Conservation (phyloP, 1,140 invertebrate genomes). For the Mylabris phalerata region DNA sequence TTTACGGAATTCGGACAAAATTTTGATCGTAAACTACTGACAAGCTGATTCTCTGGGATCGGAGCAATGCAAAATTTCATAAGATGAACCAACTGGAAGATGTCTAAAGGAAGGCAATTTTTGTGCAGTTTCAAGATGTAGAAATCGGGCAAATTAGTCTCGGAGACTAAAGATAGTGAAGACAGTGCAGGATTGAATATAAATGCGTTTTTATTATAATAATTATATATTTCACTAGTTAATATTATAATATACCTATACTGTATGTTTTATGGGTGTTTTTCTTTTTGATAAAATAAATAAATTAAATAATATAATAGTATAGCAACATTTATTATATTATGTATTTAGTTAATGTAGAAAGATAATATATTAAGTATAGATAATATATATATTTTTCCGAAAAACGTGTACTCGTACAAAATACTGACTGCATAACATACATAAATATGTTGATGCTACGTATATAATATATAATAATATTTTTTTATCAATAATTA, state of each 20-base stretch:
- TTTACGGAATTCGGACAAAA: no score
- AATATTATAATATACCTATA: conserved; percentile 40
- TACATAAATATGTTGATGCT: conserved; percentile 27
- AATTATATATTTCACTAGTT: conserved; percentile 43
- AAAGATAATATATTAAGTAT: conserved; percentile 40
- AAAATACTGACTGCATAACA: conserved; percentile 41
- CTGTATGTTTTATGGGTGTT: conserved; percentile 40
- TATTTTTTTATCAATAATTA: conserved; percentile 26
- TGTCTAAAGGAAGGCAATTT: no score
- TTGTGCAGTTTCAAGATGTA: no score
- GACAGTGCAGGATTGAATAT: conserved; percentile 35
- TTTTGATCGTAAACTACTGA: no score
- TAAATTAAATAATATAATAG: conserved; percentile 39
- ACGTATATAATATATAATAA: conserved; percentile 29
- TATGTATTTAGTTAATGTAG: conserved; percentile 41
- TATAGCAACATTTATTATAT: conserved; percentile 45
- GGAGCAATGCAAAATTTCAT: neutral
- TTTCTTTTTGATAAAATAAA: conserved; percentile 40
- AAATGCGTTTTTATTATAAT: conserved; percentile 44
- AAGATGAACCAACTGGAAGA: neutral
- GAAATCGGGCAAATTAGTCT: no score
- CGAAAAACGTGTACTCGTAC: conserved; percentile 44
- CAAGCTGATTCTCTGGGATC: no score
- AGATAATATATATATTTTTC: conserved; percentile 37
- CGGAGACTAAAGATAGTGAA: neutral